Evolutionary conservation across 2,797 vertebrate genomes (phyloP).

Genomic region (Phataginus tetradactyla): DNA sequence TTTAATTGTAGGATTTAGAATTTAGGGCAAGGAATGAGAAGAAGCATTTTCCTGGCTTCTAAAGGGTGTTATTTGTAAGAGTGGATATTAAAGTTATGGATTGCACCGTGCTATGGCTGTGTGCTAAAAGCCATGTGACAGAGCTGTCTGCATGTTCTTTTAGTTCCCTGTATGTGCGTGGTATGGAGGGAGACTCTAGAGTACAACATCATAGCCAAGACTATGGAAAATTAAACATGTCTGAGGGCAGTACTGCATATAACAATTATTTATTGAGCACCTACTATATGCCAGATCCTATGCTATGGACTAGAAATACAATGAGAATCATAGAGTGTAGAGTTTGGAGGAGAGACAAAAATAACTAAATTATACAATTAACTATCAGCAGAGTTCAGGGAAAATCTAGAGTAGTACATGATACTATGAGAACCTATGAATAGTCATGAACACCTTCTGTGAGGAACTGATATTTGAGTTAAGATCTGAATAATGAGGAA

Average conservation of each 20-base stretch:
- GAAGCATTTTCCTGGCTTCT: not conserved
- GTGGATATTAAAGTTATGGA: not conserved
- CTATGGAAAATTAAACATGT: not conserved
- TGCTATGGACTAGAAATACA: conserved; percentile 1
- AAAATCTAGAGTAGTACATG: not conserved
- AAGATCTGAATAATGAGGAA: not conserved
- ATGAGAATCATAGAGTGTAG: not conserved
- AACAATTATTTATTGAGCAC: not conserved
- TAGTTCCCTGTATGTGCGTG: not conserved
- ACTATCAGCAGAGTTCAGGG: not conserved
- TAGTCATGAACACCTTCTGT: not conserved
- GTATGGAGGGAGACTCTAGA: not conserved
- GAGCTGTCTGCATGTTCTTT: not conserved
- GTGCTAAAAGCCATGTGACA: not conserved
- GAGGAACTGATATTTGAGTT: not conserved
- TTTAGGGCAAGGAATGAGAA: not conserved
- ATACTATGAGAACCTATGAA: not conserved
- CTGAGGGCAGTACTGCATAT: not conserved
- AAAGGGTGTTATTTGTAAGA: not conserved
- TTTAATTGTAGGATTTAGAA: not conserved
- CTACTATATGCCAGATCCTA: not conserved
- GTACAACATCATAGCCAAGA: not conserved
- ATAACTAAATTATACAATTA: not conserved
- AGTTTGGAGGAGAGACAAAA: not conserved
- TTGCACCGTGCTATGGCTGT: not conserved